Evolutionary conservation across 2,113 vertebrate genomes (phyloP), one percentile per base, ranked within the genome.

Genomic region (Tetrao urogallus): DNA sequence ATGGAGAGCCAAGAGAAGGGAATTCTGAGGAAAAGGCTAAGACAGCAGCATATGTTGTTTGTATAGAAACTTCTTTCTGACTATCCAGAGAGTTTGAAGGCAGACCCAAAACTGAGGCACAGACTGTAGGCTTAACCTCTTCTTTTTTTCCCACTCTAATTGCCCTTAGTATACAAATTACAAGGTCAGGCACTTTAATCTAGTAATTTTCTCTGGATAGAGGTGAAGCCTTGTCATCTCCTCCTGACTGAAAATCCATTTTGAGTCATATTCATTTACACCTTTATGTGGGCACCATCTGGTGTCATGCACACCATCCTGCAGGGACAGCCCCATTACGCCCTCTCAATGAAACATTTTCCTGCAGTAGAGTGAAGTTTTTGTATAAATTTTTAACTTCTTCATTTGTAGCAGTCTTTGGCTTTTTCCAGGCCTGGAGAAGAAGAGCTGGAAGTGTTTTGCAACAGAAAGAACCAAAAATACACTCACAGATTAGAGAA

Each of bases 31-130:
- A 91, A 96, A 74, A 60, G 69, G 38, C 65, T 93, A 92, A 89
- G 88, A 74, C n/a, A 91, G 78, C 47, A 94, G n/a, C 87, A 90
- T 94, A 92, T 94, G 89, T 64, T 94, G 48, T 92, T 96, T 93
- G 54, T 43, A 78, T 9, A 91, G n/a, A 92, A 95, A 88, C 43
- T 28, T 77, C 75, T 69, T 91, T 83, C 67, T 88, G 80, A 80
- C 32, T 88, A 64, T 27, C 64, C 3, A 4, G 17, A 82, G 82
- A 85, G 32, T 86, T 38, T 95, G 75, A 81, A 85, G 56, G 40
- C 92, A 94, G 65, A 90, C 25, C 15, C 7, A 17, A 82, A 86
- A 75, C 27, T 52, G 78, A 40, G 61, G 34, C 61, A 80, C 69
- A 72, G 56, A 86, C 13, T 94, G 47, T 14, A 48, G 16, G 47